Evolutionary conservation across 2,888 invertebrate genomes (phyloP).

Genomic region (Drosophila stalkeri): DNA sequence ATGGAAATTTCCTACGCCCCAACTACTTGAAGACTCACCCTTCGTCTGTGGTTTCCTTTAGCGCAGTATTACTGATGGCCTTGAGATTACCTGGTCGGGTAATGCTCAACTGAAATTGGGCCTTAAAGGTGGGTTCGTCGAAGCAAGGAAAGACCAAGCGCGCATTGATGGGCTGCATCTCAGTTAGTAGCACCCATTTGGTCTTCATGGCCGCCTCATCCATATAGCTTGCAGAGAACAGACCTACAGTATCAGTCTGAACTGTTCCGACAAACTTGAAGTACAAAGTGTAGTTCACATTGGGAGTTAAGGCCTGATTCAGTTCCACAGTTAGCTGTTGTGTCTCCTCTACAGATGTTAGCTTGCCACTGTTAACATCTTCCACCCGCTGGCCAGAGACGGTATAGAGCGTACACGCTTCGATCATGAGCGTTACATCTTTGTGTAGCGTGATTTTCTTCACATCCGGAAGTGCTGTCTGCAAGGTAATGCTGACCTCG

Average conservation of each 20-base stretch:
- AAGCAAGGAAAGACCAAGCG: conserved; percentile 91
- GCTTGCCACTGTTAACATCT: conserved; percentile 11
- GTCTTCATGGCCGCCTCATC: conserved; percentile 47
- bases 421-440: conserved; percentile 58
- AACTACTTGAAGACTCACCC: conserved; percentile 48
- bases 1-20: too few species aligned
- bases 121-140: conserved; percentile 90
- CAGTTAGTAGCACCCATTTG: conserved; percentile 87
- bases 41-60: conserved; percentile 41
- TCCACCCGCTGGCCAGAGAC: conserved; percentile 35
- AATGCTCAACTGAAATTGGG: conserved; percentile 88
- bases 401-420: conserved; percentile 46
- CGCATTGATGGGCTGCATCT: conserved; percentile 88
- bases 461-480: conserved; percentile 83
- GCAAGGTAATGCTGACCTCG: conserved; percentile 85
- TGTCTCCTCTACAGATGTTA: conserved; percentile 74
- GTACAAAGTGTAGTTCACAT: conserved; percentile 84
- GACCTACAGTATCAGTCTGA: conserved; percentile 80
- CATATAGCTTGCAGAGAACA: conserved; percentile 73
- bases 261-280: conserved; percentile 86
- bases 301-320: conserved; percentile 73
- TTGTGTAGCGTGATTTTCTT: conserved; percentile 86
- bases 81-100: conserved; percentile 85
- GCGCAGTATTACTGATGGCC: conserved; percentile 80
- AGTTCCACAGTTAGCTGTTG: conserved; percentile 85